phyloP scores from a whole-genome alignment of 2,888 invertebrate species.

The Phengaris arion region DNA sequence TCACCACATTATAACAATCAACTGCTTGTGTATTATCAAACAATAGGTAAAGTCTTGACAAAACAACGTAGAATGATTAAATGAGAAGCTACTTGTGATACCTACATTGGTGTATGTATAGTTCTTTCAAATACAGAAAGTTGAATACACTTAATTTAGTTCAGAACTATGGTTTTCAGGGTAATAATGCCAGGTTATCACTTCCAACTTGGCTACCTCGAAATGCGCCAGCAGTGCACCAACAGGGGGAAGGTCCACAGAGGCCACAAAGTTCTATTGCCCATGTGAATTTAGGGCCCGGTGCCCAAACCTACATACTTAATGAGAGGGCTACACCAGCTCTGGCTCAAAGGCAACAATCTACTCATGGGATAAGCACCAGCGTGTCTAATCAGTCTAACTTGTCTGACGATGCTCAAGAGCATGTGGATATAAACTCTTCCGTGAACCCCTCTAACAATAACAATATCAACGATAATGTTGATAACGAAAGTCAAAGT shows the following conservation, averaged over 20 bases:
- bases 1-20: constrained; percentile 10
- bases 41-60: neutral
- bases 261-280: constrained; percentile 71
- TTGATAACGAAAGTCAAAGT: constrained; percentile 71
- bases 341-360: constrained; percentile 48
- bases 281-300: constrained; percentile 59
- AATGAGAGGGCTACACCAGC: constrained; percentile 55
- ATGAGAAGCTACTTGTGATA: neutral
- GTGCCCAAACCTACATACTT: constrained; percentile 59
- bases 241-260: constrained; percentile 55
- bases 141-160: neutral
- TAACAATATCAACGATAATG: constrained; percentile 70
- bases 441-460: constrained; percentile 71
- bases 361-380: constrained; percentile 51
- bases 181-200: constrained; percentile 67
- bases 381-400: constrained; percentile 62
- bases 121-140: neutral
- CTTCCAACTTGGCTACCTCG: constrained; percentile 71
- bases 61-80: neutral
- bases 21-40: neutral
- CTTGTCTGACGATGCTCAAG: constrained; percentile 55
- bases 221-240: constrained; percentile 61
- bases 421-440: constrained; percentile 62
- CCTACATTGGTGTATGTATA: neutral
- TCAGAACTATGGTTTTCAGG: constrained; percentile 47